Evolutionary conservation across 2,113 vertebrate species (phyloP).

Genomic region (Polyodon spathula): DNA sequence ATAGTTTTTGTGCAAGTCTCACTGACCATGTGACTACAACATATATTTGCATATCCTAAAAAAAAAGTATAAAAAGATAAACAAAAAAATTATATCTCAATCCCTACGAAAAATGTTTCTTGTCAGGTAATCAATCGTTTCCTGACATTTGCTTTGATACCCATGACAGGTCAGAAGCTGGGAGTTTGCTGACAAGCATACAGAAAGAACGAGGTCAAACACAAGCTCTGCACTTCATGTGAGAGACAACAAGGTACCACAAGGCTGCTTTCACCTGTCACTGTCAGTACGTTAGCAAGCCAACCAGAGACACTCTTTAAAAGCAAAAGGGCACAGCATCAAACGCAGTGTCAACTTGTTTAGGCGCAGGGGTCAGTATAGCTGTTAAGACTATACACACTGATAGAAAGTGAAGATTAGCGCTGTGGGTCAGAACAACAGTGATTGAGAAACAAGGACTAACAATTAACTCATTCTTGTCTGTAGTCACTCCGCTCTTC

Average conservation of each 20-base stretch:
- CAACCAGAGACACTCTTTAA: neutral
- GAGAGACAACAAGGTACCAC: neutral
- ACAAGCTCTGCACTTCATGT: neutral
- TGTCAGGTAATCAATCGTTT: too few relatives aligned
- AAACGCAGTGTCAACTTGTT: constrained; percentile 1
- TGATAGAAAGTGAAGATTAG: constrained; percentile 2
- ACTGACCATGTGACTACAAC: too few relatives aligned
- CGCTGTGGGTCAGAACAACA: neutral
- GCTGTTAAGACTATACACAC: neutral
- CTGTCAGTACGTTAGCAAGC: neutral
- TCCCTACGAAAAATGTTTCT: too few relatives aligned
- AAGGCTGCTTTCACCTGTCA: constrained; percentile 2
- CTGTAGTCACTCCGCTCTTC: neutral
- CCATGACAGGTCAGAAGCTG: neutral
- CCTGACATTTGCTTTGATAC: too few relatives aligned
- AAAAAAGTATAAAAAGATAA: too few relatives aligned
- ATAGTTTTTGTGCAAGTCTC: too few relatives aligned
- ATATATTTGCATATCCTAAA: too few relatives aligned
- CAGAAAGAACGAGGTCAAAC: neutral
- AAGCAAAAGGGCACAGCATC: neutral
- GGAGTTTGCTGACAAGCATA: neutral
- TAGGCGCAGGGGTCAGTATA: constrained; percentile 1
- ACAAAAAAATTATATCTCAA: too few relatives aligned
- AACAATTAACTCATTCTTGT: neutral
- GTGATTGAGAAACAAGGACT: neutral